Percentiles rank a stretch among this genome's conserved stretches.
Conservation (phyloP, 1,140 invertebrate species). For the Drepana arcuata region DNA sequence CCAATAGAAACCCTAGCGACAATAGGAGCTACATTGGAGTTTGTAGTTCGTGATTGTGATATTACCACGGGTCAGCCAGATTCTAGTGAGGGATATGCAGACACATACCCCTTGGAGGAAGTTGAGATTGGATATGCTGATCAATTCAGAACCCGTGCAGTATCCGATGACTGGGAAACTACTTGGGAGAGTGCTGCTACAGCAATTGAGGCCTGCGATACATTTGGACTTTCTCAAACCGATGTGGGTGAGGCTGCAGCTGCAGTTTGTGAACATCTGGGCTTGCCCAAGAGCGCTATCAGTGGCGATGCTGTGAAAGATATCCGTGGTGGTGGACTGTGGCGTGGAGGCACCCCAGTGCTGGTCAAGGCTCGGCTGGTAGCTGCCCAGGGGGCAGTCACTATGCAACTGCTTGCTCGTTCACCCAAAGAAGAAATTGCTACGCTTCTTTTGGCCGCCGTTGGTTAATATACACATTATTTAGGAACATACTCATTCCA, state of each 20-base stretch:
- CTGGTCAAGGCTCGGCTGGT: conserved; percentile 89
- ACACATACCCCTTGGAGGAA: conserved; percentile 89
- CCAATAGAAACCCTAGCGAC: conserved; percentile 80
- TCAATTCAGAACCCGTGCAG: conserved; percentile 76
- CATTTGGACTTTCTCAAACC: conserved; percentile 71
- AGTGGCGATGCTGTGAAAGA: conserved; percentile 68
- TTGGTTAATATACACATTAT: conserved; percentile 84
- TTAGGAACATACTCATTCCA: too few species aligned
- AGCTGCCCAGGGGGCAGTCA: conserved; percentile 80
- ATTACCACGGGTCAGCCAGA: conserved; percentile 89
- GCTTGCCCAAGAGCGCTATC: conserved; percentile 80
- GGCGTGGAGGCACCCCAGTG: conserved; percentile 85
- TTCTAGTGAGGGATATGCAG: conserved; percentile 78
- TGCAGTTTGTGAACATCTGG: conserved; percentile 84
- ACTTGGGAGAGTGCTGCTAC: conserved; percentile 31
- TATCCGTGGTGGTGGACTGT: conserved; percentile 77
- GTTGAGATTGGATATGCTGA: conserved; percentile 79
- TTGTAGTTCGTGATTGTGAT: conserved; percentile 96
- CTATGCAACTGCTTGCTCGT: conserved; percentile 78
- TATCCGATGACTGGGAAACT: conserved; percentile 37
- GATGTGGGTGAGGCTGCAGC: conserved; percentile 85
- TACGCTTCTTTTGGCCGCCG: conserved; percentile 88
- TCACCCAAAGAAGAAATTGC: conserved; percentile 78
- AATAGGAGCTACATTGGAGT: conserved; percentile 92
- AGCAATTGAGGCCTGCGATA: conserved; percentile 31